Evolutionary conservation across 2,797 vertebrate genomes (phyloP), one percentile per base, ranked within the genome.

Genomic region (Cetoscarus ocellatus): DNA sequence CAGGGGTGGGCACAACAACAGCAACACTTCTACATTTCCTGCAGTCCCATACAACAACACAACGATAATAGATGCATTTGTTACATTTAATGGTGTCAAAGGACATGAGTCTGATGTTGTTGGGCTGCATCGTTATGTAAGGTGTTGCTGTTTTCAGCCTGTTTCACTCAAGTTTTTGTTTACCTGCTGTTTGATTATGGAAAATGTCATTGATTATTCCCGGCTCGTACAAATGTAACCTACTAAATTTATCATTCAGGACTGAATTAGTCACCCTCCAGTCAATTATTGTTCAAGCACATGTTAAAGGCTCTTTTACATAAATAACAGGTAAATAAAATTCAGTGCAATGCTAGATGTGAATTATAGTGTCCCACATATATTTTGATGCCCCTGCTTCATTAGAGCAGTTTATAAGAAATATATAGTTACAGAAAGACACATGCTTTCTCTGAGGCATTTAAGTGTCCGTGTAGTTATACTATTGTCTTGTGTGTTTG

Each of bases 261-360:
- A 13, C 77, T 69, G 3, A 59, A 77, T 67, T 67, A 74, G 69
- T 77, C 15, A 49, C 58, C 51, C 47, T 40, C 45, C 7, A 38
- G 12, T 75, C 45, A 63, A 7, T 50, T 71, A 17, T 61, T 60
- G 67, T 57, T 59, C 47, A 69, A 66, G 43, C 14, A 52, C 51
- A 10, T 53, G 19, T 49, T 60, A 13, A 61, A 45, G 11, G n/a
- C 50, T 50, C 6, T 50, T 80, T 57, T 9, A 70, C 76, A 71
- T 57, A 75, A 86, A 89, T 75, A 55, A 66, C 84, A 82, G 79
- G 90, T 85, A 87, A 90, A 83, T 73, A 4, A 82, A 86, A 79
- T 57, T 12, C 2, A 40, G 27, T 86, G 49, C 58, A 64, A 54
- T 86, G 51, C 77, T 57, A 39, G 9, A 66, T 36, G 52, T 51